Base-by-base conservation (phyloP, 2,888 invertebrate genomes). In the Spatulosminthurus flaviceps region DNA sequence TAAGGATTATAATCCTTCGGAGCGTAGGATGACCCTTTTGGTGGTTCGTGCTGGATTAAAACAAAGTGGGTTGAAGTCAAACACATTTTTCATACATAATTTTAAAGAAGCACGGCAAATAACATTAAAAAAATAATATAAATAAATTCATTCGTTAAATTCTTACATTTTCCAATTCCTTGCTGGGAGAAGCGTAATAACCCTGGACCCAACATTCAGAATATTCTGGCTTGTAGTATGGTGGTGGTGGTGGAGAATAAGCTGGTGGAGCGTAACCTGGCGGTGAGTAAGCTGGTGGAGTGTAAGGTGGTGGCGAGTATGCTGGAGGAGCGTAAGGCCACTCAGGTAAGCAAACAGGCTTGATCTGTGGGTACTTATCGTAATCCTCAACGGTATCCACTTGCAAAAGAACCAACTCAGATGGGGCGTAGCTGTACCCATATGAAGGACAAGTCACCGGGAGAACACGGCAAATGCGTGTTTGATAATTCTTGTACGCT, bases 161-260 rank as follows among this genome's bases (percentile, higher is more conserved):
- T 76, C 81, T 83, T 83, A 83, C 83, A 75, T 83, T 84, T 74
- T 80, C 61, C 61, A 84, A 80, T 61, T 82, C 73, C 26, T 74
- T 82, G 16, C 80, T 78, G 24, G 81, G 81, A 24, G 83, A 83
- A 61, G 79, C 83, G 69, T 84, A 84, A 81, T 82, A 84, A 7
- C 84, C 84, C 26, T 80, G 82, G 70, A 84, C 84, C 76, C 81
- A 84, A 43, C 84, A 84, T 67, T 84, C 83, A 13, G 81, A 81
- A 43, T 81, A 79, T 19, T 72, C n/a, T 13, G 83, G 77, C 64
- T 80, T 79, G 42, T 41, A 26, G 74, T 78, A 83, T 0, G 77
- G 19, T 51, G 81, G 78, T 75, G 81, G 77, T 19, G 42, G 67
- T 24, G 43, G 22, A 24, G 66, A 21, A 26, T 51, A 43, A 5